Base-by-base conservation (phyloP, 2,888 invertebrate genomes). In the Scaptomyza polygonia region DNA sequence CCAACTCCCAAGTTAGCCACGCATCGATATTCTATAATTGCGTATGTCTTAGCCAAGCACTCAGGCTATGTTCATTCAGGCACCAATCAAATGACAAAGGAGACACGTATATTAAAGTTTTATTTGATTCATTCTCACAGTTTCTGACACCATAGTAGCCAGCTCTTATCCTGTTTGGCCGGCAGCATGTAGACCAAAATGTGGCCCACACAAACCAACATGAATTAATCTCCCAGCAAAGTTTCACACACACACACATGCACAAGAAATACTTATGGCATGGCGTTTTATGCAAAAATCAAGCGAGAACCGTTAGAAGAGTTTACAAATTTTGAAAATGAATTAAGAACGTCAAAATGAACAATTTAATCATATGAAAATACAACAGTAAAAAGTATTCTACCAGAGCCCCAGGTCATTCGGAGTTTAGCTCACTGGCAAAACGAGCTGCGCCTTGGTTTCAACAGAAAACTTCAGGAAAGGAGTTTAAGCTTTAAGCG, bases 51-150 rank as follows among this genome's bases (percentile, higher is more conserved):
- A n/a, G n/a, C n/a, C n/a, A 49, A 61, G 34, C 43, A 49, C 29
- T 14, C 11, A 16, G 6, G 47, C 27, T 44, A 30, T 14, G 18
- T 39, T 27, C 25, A 34, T 12, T 12, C 11, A 14, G 18, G 9
- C 61, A 42, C 34, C 55, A 61, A 47, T 64, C 30, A 56, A 61
- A 57, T 61, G 71, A 75, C 66, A 65, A 45, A 52, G 47, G 42
- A 30, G 65, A 64, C 72, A 74, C 76, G 71, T 73, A 66, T 71
- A 43, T 75, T 73, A 62, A 71, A 58, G 44, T 61, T 70, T 55
- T 34, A 47, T 65, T 61, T 32, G 43, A 61, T 64, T 69, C 44
- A 39, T 29, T 32, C 34, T 30, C 53, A 27, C 32, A 52, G 34
- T 43, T 59, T 43, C 36, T 32, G 44, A 34, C 14, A 16, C 45